These are phyloP conservation scores for Acridotheres tristis DNA, from an alignment of 2,797 vertebrate species.

Conservation along the genomic window DNA sequence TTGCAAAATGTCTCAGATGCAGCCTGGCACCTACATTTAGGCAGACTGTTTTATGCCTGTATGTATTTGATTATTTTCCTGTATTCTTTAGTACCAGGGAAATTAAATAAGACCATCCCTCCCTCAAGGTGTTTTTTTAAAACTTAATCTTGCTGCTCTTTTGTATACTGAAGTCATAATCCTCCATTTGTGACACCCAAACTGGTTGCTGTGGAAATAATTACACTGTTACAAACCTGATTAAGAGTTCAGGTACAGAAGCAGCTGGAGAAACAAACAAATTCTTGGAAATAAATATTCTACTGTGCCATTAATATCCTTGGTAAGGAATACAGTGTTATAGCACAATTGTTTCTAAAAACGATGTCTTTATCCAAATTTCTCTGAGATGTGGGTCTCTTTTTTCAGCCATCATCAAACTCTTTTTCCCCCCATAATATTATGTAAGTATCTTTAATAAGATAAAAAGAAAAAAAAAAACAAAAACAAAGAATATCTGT, in stretches of 20 bases:
- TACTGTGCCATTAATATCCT: not conserved
- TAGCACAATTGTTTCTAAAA: not conserved
- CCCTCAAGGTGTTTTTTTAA: not conserved
- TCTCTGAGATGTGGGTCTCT: not conserved
- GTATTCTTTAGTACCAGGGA: not conserved
- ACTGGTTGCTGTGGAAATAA: constrained; percentile 35
- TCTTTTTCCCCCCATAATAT: not conserved
- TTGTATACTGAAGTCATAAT: constrained; percentile 15
- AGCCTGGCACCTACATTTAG: not conserved
- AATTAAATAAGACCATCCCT: not conserved
- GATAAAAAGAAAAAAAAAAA: not conserved
- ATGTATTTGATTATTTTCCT: not conserved
- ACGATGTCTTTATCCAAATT: not conserved
- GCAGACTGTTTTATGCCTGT: not conserved
- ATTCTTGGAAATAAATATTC: constrained; percentile 10
- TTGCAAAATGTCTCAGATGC: not conserved
- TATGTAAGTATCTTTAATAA: not conserved
- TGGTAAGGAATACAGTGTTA: not conserved
- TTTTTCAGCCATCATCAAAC: not conserved
- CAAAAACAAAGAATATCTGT: not conserved
- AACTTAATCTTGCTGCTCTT: not conserved
- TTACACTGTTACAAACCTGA: constrained; percentile 39
- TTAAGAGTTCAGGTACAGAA: constrained; percentile 53
- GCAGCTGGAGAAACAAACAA: constrained; percentile 8
- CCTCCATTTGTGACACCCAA: not conserved